Evolutionary conservation across 2,888 invertebrate genomes (phyloP).

Genomic region (Sipha maydis): DNA sequence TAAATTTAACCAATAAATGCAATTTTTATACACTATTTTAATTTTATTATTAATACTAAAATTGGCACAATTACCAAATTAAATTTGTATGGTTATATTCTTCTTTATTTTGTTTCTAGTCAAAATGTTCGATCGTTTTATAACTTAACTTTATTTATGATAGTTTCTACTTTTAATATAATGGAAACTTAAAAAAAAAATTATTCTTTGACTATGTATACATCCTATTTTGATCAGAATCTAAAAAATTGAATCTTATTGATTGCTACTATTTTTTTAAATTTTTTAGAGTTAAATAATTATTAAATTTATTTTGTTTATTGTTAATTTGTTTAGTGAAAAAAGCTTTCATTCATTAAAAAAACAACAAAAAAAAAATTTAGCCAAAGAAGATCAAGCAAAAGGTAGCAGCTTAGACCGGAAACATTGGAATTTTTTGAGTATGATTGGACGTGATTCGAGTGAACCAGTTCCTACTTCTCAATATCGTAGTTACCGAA

Average conservation of each 20-base stretch:
- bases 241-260: too few relatives aligned
- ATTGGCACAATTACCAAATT: background rate
- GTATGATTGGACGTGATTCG: slow-evolving; percentile 69
- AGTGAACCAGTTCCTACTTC: slow-evolving; percentile 81
- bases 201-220: too few relatives aligned
- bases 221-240: too few relatives aligned
- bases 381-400: slow-evolving; percentile 62
- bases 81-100: background rate
- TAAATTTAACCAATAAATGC: background rate
- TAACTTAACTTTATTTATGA: too few relatives aligned
- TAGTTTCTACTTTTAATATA: too few relatives aligned
- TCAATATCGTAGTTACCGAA: slow-evolving; percentile 80
- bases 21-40: background rate
- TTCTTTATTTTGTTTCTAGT: too few relatives aligned
- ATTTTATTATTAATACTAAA: background rate
- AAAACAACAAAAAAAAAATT: slow-evolving; percentile 72
- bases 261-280: background rate
- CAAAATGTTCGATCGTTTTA: too few relatives aligned
- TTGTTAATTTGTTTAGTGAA: slow-evolving; percentile 67
- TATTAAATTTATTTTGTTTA: too few relatives aligned
- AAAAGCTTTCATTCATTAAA: slow-evolving; percentile 79
- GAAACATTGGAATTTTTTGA: slow-evolving; percentile 75
- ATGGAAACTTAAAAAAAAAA: too few relatives aligned
- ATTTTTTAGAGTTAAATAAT: background rate
- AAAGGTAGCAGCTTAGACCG: slow-evolving; percentile 71